Base-by-base conservation (phyloP, 2,113 vertebrate genomes). In the Collichthys lucidus region DNA sequence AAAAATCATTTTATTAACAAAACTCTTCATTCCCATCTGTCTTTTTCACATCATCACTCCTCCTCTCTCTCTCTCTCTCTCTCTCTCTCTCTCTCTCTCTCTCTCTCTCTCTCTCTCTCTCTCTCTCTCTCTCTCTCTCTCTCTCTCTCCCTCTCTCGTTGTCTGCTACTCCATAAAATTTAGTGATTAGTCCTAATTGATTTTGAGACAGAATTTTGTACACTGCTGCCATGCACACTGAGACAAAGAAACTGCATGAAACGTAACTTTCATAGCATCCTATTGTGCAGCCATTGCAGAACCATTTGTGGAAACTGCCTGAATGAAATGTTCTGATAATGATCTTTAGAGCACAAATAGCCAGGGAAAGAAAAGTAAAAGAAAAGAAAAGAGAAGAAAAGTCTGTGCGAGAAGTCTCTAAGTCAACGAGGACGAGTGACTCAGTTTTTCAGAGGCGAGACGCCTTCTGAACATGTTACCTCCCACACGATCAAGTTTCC, bases 401-500 rank as follows among this genome's bases (percentile, higher is more conserved):
- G 68, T 79, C 65, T 42, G 29, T 12, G 17, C 12, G 55, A 61
- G 5, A 44, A 72, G 0, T 47, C 62, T 79, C 22, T 68, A 26
- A 63, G 65, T 70, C 35, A 74, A 56, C 0, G 26, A 80, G 56
- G 72, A 73, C 20, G 42, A 76, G 62, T 88, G 84, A 90, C 49
- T 85, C 56, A 77, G 65, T 50, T 35, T 74, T 78, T 52, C 24
- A 80, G 76, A 71, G 49, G 11, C 40, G 6, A 72, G 56, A 40
- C n/a, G 12, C 62, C 79, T 50, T 71, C 65, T 29, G 66, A 82
- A 40, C 76, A 59, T 14, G 74, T 65, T 74, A 61, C 66, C 73
- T 83, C 89, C 77, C 63, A 86, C 85, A 71, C 81, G 85, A 47
- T 24, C 56, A 62, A 31, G 70, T 61, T 75, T 77, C 49, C 53